Evolutionary conservation across 2,797 vertebrate species (phyloP).

Genomic region (Pelodytes ibericus): DNA sequence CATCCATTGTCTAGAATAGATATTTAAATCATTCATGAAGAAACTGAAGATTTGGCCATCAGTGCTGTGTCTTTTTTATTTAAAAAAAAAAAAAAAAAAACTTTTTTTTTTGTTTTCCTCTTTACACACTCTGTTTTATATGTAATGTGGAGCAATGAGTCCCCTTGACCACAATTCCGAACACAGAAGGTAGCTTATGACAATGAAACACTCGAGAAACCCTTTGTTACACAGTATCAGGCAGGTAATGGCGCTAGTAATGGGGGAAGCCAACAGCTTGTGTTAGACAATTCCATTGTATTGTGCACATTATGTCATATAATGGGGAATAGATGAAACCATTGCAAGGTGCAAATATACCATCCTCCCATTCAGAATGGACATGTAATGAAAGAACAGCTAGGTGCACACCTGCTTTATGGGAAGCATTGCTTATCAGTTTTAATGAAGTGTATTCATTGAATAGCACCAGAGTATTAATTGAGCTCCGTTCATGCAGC

Average conservation of each 20-base stretch:
- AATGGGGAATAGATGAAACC: conserved; percentile 8
- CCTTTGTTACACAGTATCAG: conserved; percentile 16
- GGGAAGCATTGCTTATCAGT: conserved; percentile 70
- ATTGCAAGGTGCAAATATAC: conserved; percentile 7
- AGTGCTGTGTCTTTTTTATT: too few relatives aligned
- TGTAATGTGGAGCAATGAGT: conserved; percentile 7
- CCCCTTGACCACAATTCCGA: conserved; percentile 4
- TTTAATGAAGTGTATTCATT: conserved; percentile 75
- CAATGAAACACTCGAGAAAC: conserved; percentile 17
- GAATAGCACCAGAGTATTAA: conserved; percentile 74
- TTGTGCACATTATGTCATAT: conserved; percentile 16
- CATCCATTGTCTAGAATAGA: too few relatives aligned
- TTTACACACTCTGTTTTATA: neutral
- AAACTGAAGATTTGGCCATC: too few relatives aligned
- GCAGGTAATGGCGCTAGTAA: conserved; percentile 30
- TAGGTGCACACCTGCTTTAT: conserved; percentile 59
- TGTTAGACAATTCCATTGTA: conserved; percentile 11
- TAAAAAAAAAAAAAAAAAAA: neutral
- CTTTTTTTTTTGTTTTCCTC: neutral
- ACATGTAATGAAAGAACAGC: conserved; percentile 1
- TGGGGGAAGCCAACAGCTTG: conserved; percentile 3
- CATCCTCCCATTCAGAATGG: neutral
- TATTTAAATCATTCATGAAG: too few relatives aligned
- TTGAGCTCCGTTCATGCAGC: conserved; percentile 79
- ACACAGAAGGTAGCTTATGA: conserved; percentile 13